Base-by-base conservation (phyloP, 1,140 invertebrate species). In the Drosophila pectinifera region DNA sequence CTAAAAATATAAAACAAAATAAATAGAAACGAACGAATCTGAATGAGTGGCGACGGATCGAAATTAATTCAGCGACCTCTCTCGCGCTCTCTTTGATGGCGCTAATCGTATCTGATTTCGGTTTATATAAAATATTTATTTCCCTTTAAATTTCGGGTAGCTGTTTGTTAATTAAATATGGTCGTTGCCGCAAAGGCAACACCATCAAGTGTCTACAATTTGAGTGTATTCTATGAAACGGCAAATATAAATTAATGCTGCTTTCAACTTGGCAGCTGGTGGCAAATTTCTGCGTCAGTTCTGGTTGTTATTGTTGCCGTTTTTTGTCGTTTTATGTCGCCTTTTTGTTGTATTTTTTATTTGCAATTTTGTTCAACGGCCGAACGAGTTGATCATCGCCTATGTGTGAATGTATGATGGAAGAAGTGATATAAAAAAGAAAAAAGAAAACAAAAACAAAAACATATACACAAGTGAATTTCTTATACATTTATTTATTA, bases 391-490 rank as follows among this genome's bases (percentile, higher is more conserved):
- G 72, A 65, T 75, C 59, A 75, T 67, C 61, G 80, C 46, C 42
- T 41, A 38, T 58, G 65, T 77, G 57, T 54, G 57, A 57, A 36
- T 69, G 62, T 64, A 61, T 70, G 69, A 64, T 83, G 79, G 76
- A 86, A 88, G 79, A 86, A 83, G 78, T 88, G 75, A 86, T 86
- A 76, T 62, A 79, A 69, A 76, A 56, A n/a, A n/a, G n/a, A n/a
- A n/a, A n/a, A n/a, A n/a, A n/a, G n/a, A n/a, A n/a, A n/a, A n/a
- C n/a, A n/a, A n/a, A 81, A 34, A 63, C 65, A 64, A 48, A 46
- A 54, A 38, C 13, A 72, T 59, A 38, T 54, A 38, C 31, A 43
- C 22, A 36, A 42, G 38, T 28, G 20, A 20, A 55, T 38, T 16
- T 59, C 59, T 70, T 61, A 28, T 38, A 68, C 13, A 42, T 65